Conservation (phyloP, 2,113 vertebrate genomes). For the Corythaeola cristata region DNA sequence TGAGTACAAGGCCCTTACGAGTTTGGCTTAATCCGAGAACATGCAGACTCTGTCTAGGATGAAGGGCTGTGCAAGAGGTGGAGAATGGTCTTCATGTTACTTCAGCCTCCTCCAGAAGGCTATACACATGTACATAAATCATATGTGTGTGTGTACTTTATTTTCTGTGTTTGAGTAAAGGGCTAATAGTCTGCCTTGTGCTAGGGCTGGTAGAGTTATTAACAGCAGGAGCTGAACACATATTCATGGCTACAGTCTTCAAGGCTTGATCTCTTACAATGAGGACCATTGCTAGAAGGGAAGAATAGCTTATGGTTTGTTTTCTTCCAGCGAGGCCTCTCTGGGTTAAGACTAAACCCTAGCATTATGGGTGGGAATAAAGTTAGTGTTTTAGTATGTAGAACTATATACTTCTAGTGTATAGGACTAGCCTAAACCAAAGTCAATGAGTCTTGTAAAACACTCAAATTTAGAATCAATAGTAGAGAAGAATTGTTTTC, state of each 20-base stretch:
- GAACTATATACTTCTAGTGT: not conserved
- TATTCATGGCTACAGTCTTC: not conserved
- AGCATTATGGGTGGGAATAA: not conserved
- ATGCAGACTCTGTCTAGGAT: not conserved
- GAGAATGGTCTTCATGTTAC: not conserved
- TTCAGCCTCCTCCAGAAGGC: not conserved
- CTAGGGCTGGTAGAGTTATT: not conserved
- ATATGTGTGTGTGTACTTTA: not conserved
- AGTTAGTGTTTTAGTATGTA: not conserved
- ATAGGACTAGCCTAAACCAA: not conserved
- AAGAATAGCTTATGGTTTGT: not conserved
- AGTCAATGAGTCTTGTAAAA: not conserved
- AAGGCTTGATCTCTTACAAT: not conserved
- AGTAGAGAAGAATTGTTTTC: not conserved
- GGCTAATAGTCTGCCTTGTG: not conserved
- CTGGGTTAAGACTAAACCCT: not conserved
- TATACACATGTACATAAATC: not conserved
- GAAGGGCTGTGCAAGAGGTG: not conserved
- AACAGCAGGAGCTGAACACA: not conserved
- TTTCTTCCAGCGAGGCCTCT: not conserved
- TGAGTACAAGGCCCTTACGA: not conserved
- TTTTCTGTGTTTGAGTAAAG: not conserved
- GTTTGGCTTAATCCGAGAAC: not conserved
- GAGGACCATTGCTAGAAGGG: not conserved
- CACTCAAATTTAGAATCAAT: not conserved